phyloP scores from a whole-genome alignment of 2,888 invertebrate genomes.

The Caenorhabditis panamensis region DNA sequence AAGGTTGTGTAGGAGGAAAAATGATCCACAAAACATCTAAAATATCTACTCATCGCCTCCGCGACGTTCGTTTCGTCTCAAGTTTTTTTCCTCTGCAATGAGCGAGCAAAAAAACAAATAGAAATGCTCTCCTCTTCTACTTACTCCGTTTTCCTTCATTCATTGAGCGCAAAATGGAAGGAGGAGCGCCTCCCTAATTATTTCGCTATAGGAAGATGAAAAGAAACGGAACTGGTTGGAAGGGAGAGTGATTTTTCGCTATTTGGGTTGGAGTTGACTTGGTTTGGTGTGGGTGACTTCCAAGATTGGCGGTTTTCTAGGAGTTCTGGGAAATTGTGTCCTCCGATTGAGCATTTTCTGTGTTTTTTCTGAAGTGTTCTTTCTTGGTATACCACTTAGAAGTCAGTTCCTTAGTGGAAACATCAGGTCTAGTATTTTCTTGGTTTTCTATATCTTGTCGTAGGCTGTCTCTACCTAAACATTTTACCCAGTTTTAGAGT shows the following conservation, averaged over 20 bases:
- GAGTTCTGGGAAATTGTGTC: too few species aligned
- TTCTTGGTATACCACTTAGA: too few species aligned
- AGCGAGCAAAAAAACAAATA: conserved; percentile 3
- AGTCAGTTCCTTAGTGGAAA: too few species aligned
- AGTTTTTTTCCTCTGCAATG: conserved; percentile 7
- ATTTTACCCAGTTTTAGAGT: too few species aligned
- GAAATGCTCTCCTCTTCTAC: not conserved
- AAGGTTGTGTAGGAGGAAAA: not conserved
- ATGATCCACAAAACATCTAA: not conserved
- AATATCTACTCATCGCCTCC: not conserved
- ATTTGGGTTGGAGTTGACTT: too few species aligned
- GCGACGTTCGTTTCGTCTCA: not conserved
- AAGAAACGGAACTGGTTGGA: not conserved
- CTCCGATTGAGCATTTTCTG: too few species aligned
- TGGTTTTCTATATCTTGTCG: too few species aligned
- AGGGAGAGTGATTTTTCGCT: not conserved
- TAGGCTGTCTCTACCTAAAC: too few species aligned
- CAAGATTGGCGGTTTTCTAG: too few species aligned
- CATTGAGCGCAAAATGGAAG: conserved; percentile 12
- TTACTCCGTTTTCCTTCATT: not conserved
- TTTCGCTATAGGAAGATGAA: conserved; percentile 2
- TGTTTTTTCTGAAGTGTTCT: too few species aligned
- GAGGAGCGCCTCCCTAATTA: conserved; percentile 20
- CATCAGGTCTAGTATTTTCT: too few species aligned
- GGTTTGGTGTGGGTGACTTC: too few species aligned